phyloP scores from a whole-genome alignment of 2,113 vertebrate genomes.

The Pteronura brasiliensis region DNA sequence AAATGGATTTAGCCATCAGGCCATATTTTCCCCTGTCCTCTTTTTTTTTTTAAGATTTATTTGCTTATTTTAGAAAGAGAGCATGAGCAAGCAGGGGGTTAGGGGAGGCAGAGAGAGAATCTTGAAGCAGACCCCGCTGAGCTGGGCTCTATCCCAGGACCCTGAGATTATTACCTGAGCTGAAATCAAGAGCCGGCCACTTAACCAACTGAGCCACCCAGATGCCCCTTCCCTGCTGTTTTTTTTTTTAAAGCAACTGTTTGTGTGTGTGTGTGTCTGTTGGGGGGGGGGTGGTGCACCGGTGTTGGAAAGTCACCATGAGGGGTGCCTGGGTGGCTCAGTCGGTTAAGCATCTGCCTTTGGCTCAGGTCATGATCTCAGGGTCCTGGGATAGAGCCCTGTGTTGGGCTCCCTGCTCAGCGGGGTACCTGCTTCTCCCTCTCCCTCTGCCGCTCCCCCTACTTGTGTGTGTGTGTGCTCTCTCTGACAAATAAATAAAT shows the following conservation, averaged over 20 bases:
- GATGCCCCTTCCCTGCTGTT: not conserved
- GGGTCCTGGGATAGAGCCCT: too few species aligned
- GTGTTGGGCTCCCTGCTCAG: too few species aligned
- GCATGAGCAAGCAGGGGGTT: not conserved
- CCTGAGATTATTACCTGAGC: not conserved
- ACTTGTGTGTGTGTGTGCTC: too few species aligned
- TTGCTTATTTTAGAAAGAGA: not conserved
- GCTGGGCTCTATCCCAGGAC: not conserved
- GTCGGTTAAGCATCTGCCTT: too few species aligned
- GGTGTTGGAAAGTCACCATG: not conserved
- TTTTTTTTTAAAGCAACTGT: not conserved
- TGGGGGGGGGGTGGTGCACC: fast-evolving
- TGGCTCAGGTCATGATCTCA: too few species aligned
- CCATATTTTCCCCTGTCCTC: not conserved
- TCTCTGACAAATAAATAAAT: too few species aligned
- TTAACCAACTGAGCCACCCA: not conserved
- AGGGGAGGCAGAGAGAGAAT: not conserved
- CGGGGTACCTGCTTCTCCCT: too few species aligned
- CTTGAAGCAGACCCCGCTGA: not conserved
- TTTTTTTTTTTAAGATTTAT: not conserved
- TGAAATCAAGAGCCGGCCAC: not conserved
- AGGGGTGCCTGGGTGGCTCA: not conserved
- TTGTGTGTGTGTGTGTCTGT: too few species aligned
- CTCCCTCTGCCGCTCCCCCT: too few species aligned
- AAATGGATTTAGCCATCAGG: not conserved